These are phyloP conservation scores for Salvelinus fontinalis DNA, from an alignment of 2,113 vertebrate species.

Conservation along the genomic window DNA sequence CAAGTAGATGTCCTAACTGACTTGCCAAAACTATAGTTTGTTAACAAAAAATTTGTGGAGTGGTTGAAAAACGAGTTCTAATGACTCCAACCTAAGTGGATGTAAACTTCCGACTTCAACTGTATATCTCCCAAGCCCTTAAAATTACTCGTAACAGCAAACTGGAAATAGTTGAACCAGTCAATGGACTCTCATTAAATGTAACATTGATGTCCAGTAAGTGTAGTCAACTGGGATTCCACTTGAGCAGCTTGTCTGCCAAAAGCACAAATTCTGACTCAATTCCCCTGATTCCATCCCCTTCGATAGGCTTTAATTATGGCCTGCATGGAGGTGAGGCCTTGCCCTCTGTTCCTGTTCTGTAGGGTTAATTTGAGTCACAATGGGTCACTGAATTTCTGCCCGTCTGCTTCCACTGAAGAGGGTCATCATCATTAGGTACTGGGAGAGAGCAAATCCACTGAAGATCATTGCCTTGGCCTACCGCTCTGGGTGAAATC, in stretches of 20 bases:
- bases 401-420: slow-evolving; percentile 47
- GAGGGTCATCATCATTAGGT: slow-evolving; percentile 67
- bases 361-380: slow-evolving; percentile 41
- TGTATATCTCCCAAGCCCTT: no score
- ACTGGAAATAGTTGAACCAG: background rate
- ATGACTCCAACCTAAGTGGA: no score
- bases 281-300: slow-evolving; percentile 20
- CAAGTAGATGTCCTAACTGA: no score
- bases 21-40: no score
- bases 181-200: no score
- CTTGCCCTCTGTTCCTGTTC: slow-evolving; percentile 25
- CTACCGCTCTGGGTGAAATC: slow-evolving; percentile 37
- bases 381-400: slow-evolving; percentile 59
- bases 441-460: slow-evolving; percentile 56
- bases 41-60: no score
- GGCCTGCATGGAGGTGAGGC: slow-evolving; percentile 39
- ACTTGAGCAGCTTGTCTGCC: slow-evolving; percentile 20
- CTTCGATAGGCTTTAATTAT: slow-evolving; percentile 58
- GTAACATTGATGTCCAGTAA: no score
- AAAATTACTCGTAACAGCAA: slow-evolving; percentile 15
- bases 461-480: slow-evolving; percentile 36
- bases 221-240: slow-evolving; percentile 1
- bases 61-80: no score
- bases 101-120: no score
- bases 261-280: slow-evolving; percentile 18